phyloP scores from a whole-genome alignment of 37 sponge, comb jelly and placozoan species.

The Axinella damicornis region DNA sequence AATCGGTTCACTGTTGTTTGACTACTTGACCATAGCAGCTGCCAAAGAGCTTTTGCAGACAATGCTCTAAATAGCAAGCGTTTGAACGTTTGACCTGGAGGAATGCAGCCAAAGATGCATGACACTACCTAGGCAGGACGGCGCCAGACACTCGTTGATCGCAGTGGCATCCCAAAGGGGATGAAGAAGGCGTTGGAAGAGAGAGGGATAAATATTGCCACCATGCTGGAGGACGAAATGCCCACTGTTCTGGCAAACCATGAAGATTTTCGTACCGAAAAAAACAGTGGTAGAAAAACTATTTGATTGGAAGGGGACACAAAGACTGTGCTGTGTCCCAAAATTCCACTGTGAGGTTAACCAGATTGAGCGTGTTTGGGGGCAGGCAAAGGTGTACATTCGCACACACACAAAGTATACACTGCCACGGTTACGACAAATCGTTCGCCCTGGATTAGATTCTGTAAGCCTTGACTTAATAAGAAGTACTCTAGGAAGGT shows the following conservation, averaged over 20 bases:
- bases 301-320: constrained; percentile 1
- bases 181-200: background rate
- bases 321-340: background rate
- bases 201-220: constrained; percentile 1
- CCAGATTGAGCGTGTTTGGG: constrained; percentile 3
- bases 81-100: too few species aligned
- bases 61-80: background rate
- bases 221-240: constrained; percentile 15
- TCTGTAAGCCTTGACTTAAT: background rate
- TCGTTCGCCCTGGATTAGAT: background rate
- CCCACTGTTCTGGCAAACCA: background rate
- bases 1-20: background rate
- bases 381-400: background rate
- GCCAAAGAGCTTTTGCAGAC: constrained; percentile 1
- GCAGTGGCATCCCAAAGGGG: too few species aligned
- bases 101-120: too few species aligned
- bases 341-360: constrained; percentile 38
- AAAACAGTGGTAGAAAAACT: background rate
- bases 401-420: constrained; percentile 1
- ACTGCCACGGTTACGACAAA: background rate
- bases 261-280: background rate
- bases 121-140: too few species aligned
- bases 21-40: constrained; percentile 9
- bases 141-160: too few species aligned
- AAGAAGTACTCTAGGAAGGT: background rate